Base-by-base conservation (phyloP, 2,113 vertebrate species). In the Daboia siamensis region DNA sequence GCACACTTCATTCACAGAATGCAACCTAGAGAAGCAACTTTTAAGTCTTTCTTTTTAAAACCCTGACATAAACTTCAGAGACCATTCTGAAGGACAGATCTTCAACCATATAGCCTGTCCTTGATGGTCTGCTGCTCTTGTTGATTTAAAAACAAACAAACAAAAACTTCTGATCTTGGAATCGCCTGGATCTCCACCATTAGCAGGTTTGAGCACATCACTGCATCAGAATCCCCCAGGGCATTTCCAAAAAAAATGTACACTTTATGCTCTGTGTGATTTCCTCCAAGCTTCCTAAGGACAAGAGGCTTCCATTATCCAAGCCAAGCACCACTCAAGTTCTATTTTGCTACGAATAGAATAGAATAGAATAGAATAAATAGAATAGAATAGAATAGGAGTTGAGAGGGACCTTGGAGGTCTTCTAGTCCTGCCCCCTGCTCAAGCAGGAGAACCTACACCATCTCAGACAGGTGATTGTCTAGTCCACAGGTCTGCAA, bases 151-250 rank as follows among this genome's bases (percentile, higher is more conserved):
- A n/a, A n/a, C 10, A n/a, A 69, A 90, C 55, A 39, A 5, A 24
- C 39, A 56, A 6, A 26, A 57, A 57, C 10, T 1, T 26, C 7
- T 51, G 24, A 24, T 5, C 24, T 15, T 39, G 10, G 20, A 55
- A 44, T 54, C 15, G 54, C 11, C n/a, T 55, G 24, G 29, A 55
- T 39, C 23, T 86, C 33, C n/a, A 74, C 0, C 93, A 33, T 93
- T 90, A 94, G 93, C 89, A 85, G 95, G 39, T 85, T 5, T 48
- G 46, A 86, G 10, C 44, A 51, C 17, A 48, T 20, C 55, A 89
- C 89, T 92, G 92, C 21, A 17, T 86, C 84, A 94, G 90, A 52
- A 93, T 55, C 89, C 90, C 86, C 86, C 90, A 88, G 23, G 88
- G 9, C 56, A 21, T 6, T 90, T 29, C 29, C 44, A 9, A 64